Base-by-base conservation (phyloP, 2,888 invertebrate genomes). In the Phorcus lineatus region DNA sequence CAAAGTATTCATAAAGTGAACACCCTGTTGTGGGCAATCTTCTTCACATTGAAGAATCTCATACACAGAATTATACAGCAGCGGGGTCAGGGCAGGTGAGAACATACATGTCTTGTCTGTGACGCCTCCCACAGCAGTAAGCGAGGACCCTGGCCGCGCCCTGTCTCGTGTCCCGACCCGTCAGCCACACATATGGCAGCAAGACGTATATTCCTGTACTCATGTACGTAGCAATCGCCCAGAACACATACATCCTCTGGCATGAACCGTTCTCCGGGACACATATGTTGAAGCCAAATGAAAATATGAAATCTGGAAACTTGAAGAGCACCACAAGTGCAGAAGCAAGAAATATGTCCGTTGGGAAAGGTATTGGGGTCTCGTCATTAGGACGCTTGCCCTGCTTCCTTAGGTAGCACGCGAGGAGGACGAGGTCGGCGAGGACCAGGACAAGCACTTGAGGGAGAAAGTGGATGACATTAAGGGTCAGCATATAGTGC, bases 231-330 rank as follows among this genome's bases (percentile, higher is more conserved):
- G 70, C 31, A 13, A 70, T 36, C 0, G 36, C 36, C 70, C 70
- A 70, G 70, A 70, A 70, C n/a, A 70, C 4, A 17, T 17, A 70
- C 70, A 70, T 70, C n/a, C n/a, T 7, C 28, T n/a, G 3, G 19
- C 70, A 36, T 3, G 28, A 19, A 3, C 36, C 70, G 57, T 57
- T 4, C 19, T 17, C n/a, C 1, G 9, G 28, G 13, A 16, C 19
- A 36, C 70, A 70, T 19, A 36, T 19, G n/a, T 70, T 70, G 70
- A 70, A 70, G 40, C 70, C 70, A 11, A 70, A 19, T 70, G 70
- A 70, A 36, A 70, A 70, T 70, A 40, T 70, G 36, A 70, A 70
- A 36, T 70, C 70, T 19, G 70, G 70, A 11, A 70, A 36, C n/a
- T 70, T 70, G 31, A 70, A 36, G 31, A 70, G 70, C 19, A 70